These are phyloP conservation scores for Prunella fulvescens DNA, from an alignment of 2,113 vertebrate genomes.

Conservation along the genomic window DNA sequence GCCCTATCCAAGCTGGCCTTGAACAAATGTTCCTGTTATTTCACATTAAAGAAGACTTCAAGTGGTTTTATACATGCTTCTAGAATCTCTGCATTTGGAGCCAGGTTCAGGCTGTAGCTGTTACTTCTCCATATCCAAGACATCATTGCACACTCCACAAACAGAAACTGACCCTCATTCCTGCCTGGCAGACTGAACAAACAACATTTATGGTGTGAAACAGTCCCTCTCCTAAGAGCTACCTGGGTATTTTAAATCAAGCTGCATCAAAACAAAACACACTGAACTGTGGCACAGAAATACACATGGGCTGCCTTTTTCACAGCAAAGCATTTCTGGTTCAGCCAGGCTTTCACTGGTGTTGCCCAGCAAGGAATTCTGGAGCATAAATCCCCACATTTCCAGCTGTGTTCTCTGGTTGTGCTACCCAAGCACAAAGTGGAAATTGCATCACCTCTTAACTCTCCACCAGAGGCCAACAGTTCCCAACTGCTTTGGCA, in stretches of 20 bases:
- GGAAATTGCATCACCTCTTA: rapidly evolving
- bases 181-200: background rate
- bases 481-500: background rate
- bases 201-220: too few species aligned
- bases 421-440: too few species aligned
- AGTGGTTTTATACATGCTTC: background rate
- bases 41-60: background rate
- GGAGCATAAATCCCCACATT: background rate
- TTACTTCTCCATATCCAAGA: background rate
- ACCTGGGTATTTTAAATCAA: background rate
- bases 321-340: background rate
- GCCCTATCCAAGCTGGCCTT: background rate
- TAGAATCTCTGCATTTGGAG: background rate
- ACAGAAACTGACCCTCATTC: background rate
- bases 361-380: background rate
- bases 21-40: background rate
- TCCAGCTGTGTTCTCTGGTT: rapidly evolving
- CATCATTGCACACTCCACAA: rapidly evolving
- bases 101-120: background rate
- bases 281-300: rapidly evolving
- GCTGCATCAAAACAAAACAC: background rate
- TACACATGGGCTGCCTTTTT: rapidly evolving
- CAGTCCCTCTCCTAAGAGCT: background rate
- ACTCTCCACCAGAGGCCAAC: background rate
- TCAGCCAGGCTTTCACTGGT: background rate